Percentiles rank a stretch among this genome's conserved stretches.
Evolutionary conservation across 2,888 invertebrate species (phyloP).

Genomic region (Odontocerum albicorne): DNA sequence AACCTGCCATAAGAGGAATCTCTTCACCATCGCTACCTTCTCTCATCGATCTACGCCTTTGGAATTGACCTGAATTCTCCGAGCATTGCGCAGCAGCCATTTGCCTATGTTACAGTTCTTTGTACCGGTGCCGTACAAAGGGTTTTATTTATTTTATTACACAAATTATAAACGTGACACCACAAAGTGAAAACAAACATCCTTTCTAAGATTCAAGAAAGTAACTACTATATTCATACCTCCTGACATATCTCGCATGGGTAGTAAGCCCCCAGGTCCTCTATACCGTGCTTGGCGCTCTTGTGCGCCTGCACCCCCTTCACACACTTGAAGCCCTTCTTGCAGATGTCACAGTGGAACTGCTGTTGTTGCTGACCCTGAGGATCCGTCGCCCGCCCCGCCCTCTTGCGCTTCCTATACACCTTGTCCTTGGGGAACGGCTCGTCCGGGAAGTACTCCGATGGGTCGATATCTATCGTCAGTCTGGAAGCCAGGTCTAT

Average conservation of each 20-base stretch:
- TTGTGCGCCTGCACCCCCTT: conserved; percentile 28
- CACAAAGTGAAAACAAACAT: no score
- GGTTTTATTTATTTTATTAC: no score
- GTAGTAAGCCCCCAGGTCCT: conserved; percentile 23
- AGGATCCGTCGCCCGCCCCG: neutral
- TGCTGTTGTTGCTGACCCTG: neutral
- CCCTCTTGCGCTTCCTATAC: conserved; percentile 4
- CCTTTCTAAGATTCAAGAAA: no score
- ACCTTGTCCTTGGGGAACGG: conserved; percentile 42
- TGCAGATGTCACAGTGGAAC: conserved; percentile 25
- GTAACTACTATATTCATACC: conserved; percentile 2
- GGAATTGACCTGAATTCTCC: no score
- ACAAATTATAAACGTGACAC: no score
- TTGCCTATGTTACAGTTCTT: no score
- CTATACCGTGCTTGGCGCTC: conserved; percentile 26
- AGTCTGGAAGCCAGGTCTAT: conserved; percentile 37
- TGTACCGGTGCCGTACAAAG: no score
- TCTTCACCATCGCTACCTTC: no score
- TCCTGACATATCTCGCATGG: conserved; percentile 28
- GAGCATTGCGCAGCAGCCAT: no score
- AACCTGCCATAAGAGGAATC: no score
- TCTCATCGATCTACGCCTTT: no score
- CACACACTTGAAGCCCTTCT: conserved; percentile 26
- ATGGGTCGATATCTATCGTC: conserved; percentile 48
- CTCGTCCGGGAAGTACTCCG: conserved; percentile 52